These are phyloP conservation scores for Vimba vimba DNA, from an alignment of 2,113 vertebrate genomes.

Conservation along the genomic window DNA sequence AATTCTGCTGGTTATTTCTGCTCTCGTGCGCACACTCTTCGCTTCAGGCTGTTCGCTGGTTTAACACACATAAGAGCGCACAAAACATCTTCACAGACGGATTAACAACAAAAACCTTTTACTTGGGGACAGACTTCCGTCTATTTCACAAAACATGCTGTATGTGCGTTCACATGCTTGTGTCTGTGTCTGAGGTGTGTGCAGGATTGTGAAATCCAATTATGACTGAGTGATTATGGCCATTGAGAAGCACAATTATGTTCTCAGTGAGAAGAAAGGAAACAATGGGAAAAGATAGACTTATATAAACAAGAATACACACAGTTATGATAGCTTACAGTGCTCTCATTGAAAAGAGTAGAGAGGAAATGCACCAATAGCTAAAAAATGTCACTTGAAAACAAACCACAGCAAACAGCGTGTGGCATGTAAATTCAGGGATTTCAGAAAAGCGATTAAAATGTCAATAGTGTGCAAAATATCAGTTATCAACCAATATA, in stretches of 20 bases:
- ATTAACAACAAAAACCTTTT: conserved; percentile 38
- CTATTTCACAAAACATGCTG: not conserved
- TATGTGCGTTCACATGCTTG: not conserved
- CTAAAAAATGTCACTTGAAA: not conserved
- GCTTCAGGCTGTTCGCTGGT: not conserved
- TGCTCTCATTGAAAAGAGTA: conserved; percentile 3
- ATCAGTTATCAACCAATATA: not conserved
- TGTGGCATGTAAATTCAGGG: not conserved
- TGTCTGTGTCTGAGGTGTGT: conserved; percentile 35
- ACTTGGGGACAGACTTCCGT: not conserved
- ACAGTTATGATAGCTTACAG: conserved; percentile 23
- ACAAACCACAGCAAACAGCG: not conserved
- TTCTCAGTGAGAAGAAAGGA: conserved; percentile 12
- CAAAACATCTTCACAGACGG: conserved; percentile 27
- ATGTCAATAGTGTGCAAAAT: not conserved
- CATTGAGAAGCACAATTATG: conserved; percentile 35
- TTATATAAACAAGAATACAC: conserved; percentile 39
- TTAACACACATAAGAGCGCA: not conserved
- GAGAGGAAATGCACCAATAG: not conserved
- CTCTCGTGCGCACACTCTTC: not conserved
- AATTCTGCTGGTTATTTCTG: conserved; percentile 9
- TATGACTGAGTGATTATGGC: conserved; percentile 1
- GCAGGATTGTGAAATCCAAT: conserved; percentile 31
- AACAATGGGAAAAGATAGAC: conserved; percentile 31
- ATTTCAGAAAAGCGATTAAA: not conserved